Evolutionary conservation across 2,797 vertebrate species (phyloP).

Genomic region (Zenarchopterus dispar): DNA sequence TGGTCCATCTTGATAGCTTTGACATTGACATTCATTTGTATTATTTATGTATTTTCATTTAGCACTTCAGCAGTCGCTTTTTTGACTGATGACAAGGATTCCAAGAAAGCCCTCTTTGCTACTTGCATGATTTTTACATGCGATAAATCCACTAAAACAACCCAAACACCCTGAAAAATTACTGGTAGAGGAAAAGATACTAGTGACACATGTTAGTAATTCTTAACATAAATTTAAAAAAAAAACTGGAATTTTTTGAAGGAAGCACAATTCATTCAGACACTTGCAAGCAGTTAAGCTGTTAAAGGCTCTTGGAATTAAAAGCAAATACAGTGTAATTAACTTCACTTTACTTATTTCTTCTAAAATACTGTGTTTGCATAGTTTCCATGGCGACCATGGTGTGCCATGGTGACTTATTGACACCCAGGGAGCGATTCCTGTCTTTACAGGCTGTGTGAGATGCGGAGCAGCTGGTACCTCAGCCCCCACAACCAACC

Average conservation of each 20-base stretch:
- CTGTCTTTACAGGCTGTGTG: constrained; percentile 71
- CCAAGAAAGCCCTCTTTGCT: constrained; percentile 3
- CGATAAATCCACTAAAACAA: too few species aligned
- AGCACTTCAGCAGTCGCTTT: constrained; percentile 60
- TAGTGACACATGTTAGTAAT: too few species aligned
- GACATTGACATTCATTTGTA: constrained; percentile 50
- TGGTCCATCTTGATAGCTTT: constrained; percentile 42
- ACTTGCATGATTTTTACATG: too few species aligned
- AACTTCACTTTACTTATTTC: constrained; percentile 58
- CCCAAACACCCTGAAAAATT: too few species aligned
- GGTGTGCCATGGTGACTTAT: constrained; percentile 71
- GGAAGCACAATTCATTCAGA: constrained; percentile 12
- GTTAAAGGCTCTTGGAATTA: constrained; percentile 6
- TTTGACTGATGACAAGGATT: constrained; percentile 45
- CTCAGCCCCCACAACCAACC: constrained; percentile 71
- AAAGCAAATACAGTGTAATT: constrained; percentile 52
- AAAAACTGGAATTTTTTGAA: not conserved
- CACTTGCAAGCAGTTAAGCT: constrained; percentile 25
- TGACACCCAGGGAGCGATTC: constrained; percentile 73
- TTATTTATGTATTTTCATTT: constrained; percentile 57
- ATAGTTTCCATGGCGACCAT: constrained; percentile 77
- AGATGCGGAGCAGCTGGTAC: constrained; percentile 79
- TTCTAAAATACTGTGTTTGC: constrained; percentile 69
- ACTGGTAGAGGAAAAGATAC: too few species aligned
- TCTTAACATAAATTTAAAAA: too few species aligned